Evolutionary conservation across 2,888 invertebrate species (phyloP), one percentile per base, ranked within the genome.

Genomic region (Monochamus alternatus): DNA sequence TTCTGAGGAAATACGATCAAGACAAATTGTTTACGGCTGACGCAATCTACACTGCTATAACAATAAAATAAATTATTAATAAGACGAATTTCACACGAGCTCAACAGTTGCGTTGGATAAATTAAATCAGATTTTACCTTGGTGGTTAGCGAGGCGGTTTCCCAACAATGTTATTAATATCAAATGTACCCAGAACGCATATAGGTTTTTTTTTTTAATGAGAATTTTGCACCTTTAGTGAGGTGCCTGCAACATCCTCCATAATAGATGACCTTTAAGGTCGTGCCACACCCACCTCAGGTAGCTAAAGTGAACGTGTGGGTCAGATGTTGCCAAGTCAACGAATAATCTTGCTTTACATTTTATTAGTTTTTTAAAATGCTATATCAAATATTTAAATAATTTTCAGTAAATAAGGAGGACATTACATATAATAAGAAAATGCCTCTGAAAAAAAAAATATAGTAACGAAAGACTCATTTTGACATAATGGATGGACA

Each of bases 211-310:
- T 55, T 14, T n/a, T n/a, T 14, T 14, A 55, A 1, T 3, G 1
- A 3, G 55, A 55, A 5, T 4, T 5, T 55, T 55, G 55, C 55
- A 52, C 52, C 10, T 47, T n/a, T 55, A 5, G 55, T n/a, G 55
- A 55, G 55, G 22, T 55, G 55, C 7, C 5, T 9, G 4, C 52
- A 52, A 52, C 9, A 44, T 8, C 44, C 14, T 14, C 67, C 14
- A 52, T 12, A 67, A 67, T 30, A 55, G 67, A 52, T 67, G 67
- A 67, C 67, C 67, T 67, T 51, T 30, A 67, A 67, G 67, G 67
- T 67, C 67, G 43, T 52, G 52, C n/a, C 58, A 55, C 52, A n/a
- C 67, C 67, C 51, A 67, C 67, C 8, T 31, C 10, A 47, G 14
- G 10, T n/a, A 52, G 47, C 47, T 0, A 55, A 14, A 55, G 55